phyloP scores from a whole-genome alignment of 1,140 invertebrate genomes.

The Dreissena polymorpha region DNA sequence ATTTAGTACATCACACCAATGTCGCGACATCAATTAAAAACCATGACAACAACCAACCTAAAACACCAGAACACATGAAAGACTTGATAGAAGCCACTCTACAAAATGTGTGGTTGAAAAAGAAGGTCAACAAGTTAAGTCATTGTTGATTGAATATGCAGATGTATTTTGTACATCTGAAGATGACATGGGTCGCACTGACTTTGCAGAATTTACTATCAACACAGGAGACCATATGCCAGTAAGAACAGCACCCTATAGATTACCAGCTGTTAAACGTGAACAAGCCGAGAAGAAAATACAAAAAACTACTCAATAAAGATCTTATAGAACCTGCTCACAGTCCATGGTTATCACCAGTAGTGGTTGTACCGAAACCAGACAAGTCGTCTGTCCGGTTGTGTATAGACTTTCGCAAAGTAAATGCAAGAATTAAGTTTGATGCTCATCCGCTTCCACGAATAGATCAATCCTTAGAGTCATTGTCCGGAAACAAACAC shows the following conservation, averaged over 20 bases:
- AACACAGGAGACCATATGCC: background rate
- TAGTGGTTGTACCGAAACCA: slow-evolving; percentile 5
- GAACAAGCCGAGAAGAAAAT: slow-evolving; percentile 31
- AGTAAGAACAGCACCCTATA: too few relatives aligned
- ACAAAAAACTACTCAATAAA: slow-evolving; percentile 5
- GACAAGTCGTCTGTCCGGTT: slow-evolving; percentile 3
- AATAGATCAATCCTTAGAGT: too few relatives aligned
- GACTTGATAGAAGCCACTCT: background rate
- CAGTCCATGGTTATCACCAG: background rate
- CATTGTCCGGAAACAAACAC: too few relatives aligned
- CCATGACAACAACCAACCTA: too few relatives aligned
- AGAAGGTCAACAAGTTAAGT: too few relatives aligned
- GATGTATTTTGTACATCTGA: slow-evolving; percentile 22
- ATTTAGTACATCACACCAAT: too few relatives aligned
- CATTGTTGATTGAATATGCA: too few relatives aligned
- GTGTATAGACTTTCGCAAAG: too few relatives aligned
- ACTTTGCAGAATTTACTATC: slow-evolving; percentile 15
- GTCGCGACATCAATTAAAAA: too few relatives aligned
- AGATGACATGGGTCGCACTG: slow-evolving; percentile 11
- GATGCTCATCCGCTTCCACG: too few relatives aligned
- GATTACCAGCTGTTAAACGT: too few relatives aligned
- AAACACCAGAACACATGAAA: background rate
- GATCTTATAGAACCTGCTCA: slow-evolving; percentile 4
- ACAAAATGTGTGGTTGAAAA: background rate
- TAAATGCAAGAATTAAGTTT: too few relatives aligned